Conservation (phyloP, 2,888 invertebrate genomes). For the Sicus ferrugineus region DNA sequence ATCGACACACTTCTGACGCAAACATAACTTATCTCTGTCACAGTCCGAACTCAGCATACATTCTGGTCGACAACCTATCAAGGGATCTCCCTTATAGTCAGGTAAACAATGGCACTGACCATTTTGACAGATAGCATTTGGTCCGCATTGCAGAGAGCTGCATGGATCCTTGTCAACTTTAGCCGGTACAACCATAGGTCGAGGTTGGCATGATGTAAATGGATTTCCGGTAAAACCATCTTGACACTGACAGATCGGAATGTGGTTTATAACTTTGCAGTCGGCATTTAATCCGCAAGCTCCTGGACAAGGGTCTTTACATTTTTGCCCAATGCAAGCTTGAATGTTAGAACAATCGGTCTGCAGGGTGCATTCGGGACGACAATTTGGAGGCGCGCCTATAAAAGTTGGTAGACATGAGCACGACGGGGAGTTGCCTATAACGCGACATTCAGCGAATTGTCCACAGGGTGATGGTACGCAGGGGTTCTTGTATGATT, state of each 20-base stretch:
- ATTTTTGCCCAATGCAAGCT: conserved; percentile 77
- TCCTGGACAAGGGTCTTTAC: conserved; percentile 76
- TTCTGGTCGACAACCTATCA: conserved; percentile 74
- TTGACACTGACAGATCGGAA: conserved; percentile 73
- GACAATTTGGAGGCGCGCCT: conserved; percentile 76
- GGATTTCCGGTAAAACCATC: conserved; percentile 73
- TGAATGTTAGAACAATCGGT: conserved; percentile 74
- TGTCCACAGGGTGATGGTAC: conserved; percentile 79
- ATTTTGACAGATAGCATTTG: conserved; percentile 73
- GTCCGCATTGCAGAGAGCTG: conserved; percentile 75
- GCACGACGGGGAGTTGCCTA: conserved; percentile 72
- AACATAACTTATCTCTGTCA: conserved; percentile 71
- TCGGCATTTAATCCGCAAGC: conserved; percentile 73
- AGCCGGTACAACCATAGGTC: conserved; percentile 52
- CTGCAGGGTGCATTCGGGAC: conserved; percentile 75
- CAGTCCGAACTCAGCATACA: conserved; percentile 76
- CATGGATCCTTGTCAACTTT: conserved; percentile 70
- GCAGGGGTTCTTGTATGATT: conserved; percentile 70
- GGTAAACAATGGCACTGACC: conserved; percentile 75
- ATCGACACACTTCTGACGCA: conserved; percentile 73
- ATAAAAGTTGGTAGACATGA: conserved; percentile 72
- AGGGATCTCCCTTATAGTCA: conserved; percentile 72
- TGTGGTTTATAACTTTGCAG: conserved; percentile 73
- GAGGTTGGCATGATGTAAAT: conserved; percentile 71
- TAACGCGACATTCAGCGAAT: conserved; percentile 73